Evolutionary conservation across 2,888 invertebrate genomes (phyloP).

Genomic region (Eupelmus urozonus): DNA sequence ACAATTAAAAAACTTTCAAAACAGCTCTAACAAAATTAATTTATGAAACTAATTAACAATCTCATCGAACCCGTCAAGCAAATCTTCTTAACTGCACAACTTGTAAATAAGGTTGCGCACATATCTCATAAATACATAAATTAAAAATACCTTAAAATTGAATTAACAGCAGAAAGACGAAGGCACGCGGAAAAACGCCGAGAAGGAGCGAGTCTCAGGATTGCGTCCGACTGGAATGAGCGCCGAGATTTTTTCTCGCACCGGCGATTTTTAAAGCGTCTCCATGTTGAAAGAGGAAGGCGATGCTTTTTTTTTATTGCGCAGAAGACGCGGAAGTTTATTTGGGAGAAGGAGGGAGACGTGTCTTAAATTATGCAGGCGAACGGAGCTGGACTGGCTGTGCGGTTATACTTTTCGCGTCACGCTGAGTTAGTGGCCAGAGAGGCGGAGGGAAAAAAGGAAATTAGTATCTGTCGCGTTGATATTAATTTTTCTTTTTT

Average conservation of each 20-base stretch:
- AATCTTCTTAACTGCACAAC: too few species aligned
- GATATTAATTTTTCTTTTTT: background rate
- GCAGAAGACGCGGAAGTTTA: slow-evolving; percentile 26
- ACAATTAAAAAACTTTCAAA: too few species aligned
- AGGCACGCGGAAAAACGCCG: background rate
- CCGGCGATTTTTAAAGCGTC: slow-evolving; percentile 43
- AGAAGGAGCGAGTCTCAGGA: slow-evolving; percentile 46
- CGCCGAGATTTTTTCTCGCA: slow-evolving; percentile 46
- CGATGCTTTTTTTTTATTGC: slow-evolving; percentile 22
- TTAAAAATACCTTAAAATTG: background rate
- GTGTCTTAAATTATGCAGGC: slow-evolving; percentile 41
- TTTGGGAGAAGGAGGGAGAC: slow-evolving; percentile 17
- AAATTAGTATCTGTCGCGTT: slow-evolving; percentile 16
- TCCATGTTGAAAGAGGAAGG: background rate
- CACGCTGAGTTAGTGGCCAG: slow-evolving; percentile 13
- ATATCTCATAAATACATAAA: background rate
- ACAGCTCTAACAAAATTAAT: too few species aligned
- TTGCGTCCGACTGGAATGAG: slow-evolving; percentile 37
- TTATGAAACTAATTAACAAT: too few species aligned
- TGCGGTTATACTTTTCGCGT: slow-evolving; percentile 26
- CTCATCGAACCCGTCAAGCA: too few species aligned
- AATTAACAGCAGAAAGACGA: slow-evolving; percentile 13
- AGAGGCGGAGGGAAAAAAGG: slow-evolving; percentile 11
- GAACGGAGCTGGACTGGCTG: background rate
- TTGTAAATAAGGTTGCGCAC: too few species aligned